phyloP scores from a whole-genome alignment of 2,113 vertebrate genomes.

The Pao palembangensis region DNA sequence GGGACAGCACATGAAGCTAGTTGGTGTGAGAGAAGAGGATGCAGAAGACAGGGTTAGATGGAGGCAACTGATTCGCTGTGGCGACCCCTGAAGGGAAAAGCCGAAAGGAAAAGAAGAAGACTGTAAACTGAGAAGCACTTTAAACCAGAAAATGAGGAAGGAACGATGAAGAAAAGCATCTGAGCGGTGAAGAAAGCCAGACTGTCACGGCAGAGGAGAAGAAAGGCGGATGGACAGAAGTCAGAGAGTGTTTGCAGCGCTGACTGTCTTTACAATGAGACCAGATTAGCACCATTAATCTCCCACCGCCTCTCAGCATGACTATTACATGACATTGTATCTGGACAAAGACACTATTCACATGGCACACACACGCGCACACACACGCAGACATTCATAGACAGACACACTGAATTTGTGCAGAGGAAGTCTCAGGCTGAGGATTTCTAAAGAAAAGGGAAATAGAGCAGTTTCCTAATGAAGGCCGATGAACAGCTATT shows the following conservation, averaged over 20 bases:
- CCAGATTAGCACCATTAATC: conserved; percentile 39
- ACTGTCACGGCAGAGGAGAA: not conserved
- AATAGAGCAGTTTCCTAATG: conserved; percentile 38
- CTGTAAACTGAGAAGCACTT: not conserved
- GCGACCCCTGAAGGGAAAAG: too few relatives aligned
- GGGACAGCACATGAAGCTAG: too few relatives aligned
- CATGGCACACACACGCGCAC: conserved; percentile 5
- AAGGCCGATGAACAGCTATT: conserved; percentile 49
- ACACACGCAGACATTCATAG: not conserved
- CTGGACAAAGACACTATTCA: conserved; percentile 57
- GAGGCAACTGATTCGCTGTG: too few relatives aligned
- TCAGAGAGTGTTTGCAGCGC: not conserved
- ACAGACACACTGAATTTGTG: conserved; percentile 8
- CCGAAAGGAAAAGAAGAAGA: too few relatives aligned
- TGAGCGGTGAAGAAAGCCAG: not conserved
- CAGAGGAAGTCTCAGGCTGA: conserved; percentile 31
- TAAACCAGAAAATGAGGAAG: not conserved
- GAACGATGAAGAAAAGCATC: not conserved
- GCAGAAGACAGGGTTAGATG: too few relatives aligned
- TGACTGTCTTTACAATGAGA: conserved; percentile 24
- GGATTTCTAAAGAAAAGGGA: conserved; percentile 13
- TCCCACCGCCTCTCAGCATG: conserved; percentile 25
- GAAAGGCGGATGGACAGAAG: conserved; percentile 1
- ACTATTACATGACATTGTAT: conserved; percentile 35
- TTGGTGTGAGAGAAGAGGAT: too few relatives aligned